Percentiles rank a stretch among this genome's conserved stretches.
These are phyloP conservation scores for Leucophenga varia DNA, from an alignment of 1,140 invertebrate species.

Conservation along the genomic window DNA sequence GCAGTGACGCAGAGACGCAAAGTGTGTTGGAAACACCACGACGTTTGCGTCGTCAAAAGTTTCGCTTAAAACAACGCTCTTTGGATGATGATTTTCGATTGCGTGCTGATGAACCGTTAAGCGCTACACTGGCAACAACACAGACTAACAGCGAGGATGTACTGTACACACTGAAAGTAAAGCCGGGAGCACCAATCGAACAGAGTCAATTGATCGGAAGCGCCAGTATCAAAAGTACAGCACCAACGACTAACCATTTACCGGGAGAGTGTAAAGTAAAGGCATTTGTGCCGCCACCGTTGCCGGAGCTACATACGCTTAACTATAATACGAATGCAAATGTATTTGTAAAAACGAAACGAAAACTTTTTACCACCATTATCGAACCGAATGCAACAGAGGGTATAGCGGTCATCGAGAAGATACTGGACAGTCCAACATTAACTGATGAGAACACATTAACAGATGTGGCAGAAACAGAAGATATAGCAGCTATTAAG, in stretches of 20 bases:
- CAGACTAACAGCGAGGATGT: conserved; percentile 28
- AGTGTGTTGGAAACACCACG: conserved; percentile 54
- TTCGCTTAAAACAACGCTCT: conserved; percentile 45
- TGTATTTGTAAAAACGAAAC: conserved; percentile 74
- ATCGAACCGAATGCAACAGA: conserved; percentile 33
- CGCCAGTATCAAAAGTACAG: conserved; percentile 8
- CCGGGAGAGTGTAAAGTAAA: too few species aligned
- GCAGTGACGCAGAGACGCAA: conserved; percentile 56
- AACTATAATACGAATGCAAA: conserved; percentile 52
- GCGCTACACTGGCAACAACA: not conserved
- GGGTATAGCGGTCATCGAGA: conserved; percentile 37
- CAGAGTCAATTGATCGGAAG: conserved; percentile 30
- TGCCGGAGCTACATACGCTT: conserved; percentile 52
- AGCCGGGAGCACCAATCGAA: conserved; percentile 53
- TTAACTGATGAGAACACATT: conserved; percentile 19
- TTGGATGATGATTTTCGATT: conserved; percentile 42
- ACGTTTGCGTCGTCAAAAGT: conserved; percentile 48
- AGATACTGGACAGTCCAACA: conserved; percentile 35
- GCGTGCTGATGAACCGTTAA: conserved; percentile 13
- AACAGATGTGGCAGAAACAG: too few species aligned
- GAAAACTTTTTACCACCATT: conserved; percentile 74
- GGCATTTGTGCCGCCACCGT: conserved; percentile 34
- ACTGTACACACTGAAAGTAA: conserved; percentile 40
- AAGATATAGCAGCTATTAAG: too few species aligned
- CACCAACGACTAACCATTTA: too few species aligned